phyloP scores from a whole-genome alignment of 1,140 invertebrate genomes.

The Drosophila aff. region DNA sequence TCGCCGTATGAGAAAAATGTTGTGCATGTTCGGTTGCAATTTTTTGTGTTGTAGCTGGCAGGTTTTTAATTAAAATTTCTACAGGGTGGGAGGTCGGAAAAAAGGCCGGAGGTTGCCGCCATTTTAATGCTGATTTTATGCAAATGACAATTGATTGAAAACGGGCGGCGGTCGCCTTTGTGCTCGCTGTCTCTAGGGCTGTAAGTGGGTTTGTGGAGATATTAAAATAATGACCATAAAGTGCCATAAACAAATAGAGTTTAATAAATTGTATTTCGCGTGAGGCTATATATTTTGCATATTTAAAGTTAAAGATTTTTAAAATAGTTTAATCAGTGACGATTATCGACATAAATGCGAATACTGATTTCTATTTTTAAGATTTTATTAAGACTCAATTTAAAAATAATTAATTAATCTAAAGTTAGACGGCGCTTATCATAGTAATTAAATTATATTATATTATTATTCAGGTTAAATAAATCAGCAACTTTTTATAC shows the following conservation, averaged over 20 bases:
- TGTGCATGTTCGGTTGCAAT: constrained; percentile 58
- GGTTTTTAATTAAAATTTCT: constrained; percentile 71
- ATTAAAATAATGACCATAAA: constrained; percentile 75
- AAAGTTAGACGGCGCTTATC: background rate
- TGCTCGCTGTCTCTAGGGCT: constrained; percentile 5
- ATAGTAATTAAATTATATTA: background rate
- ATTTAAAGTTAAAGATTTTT: constrained; percentile 4
- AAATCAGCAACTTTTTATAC: no score
- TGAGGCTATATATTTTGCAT: background rate
- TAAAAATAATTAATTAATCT: background rate
- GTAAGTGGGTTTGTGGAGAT: constrained; percentile 50
- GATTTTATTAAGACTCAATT: background rate
- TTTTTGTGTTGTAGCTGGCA: constrained; percentile 43
- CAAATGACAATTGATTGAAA: constrained; percentile 79
- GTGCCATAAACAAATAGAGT: constrained; percentile 72
- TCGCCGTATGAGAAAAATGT: constrained; percentile 17
- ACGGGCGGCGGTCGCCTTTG: constrained; percentile 17
- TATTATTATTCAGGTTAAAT: background rate
- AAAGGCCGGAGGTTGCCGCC: constrained; percentile 36
- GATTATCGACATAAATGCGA: background rate
- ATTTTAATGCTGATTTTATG: constrained; percentile 75
- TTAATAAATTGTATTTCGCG: constrained; percentile 59
- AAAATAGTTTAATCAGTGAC: constrained; percentile 7
- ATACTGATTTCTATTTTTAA: no score
- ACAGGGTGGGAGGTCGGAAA: constrained; percentile 8